phyloP scores from a whole-genome alignment of 2,888 invertebrate species.

The Amiota minor region DNA sequence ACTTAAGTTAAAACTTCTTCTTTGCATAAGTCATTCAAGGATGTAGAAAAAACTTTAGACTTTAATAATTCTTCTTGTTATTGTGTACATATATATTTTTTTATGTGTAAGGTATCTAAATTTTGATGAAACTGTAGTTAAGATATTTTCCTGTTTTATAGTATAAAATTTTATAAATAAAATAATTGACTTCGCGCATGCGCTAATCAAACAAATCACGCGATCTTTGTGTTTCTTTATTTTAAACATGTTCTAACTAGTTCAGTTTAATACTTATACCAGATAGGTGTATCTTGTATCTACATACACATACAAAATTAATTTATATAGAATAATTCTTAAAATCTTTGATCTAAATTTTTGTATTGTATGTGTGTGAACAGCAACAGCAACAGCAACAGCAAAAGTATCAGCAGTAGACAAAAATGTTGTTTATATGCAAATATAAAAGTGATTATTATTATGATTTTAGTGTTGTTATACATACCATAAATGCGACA shows the following conservation, averaged over 20 bases:
- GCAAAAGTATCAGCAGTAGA: conserved; percentile 29
- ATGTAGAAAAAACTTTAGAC: too few relatives aligned
- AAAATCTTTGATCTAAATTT: conserved; percentile 4
- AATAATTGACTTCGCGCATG: conserved; percentile 11
- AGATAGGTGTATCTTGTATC: conserved; percentile 48
- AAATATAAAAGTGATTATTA: background rate
- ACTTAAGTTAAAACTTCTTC: too few relatives aligned
- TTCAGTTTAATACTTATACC: conserved; percentile 49
- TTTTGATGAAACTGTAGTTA: too few relatives aligned
- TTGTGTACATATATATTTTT: too few relatives aligned
- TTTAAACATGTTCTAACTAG: conserved; percentile 46
- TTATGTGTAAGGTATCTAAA: too few relatives aligned
- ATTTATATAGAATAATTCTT: too few relatives aligned
- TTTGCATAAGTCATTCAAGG: too few relatives aligned
- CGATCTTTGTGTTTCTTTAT: conserved; percentile 29
- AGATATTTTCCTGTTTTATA: too few relatives aligned
- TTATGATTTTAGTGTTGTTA: conserved; percentile 32
- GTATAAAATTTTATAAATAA: too few relatives aligned
- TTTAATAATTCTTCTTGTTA: too few relatives aligned
- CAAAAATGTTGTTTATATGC: conserved; percentile 3
- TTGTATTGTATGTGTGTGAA: background rate
- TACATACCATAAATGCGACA: conserved; percentile 35
- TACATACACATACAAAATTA: background rate
- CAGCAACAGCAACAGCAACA: conserved; percentile 24
- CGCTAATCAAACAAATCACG: conserved; percentile 36